Evolutionary conservation across 2,888 invertebrate genomes (phyloP).

Genomic region (Carabus problematicus): DNA sequence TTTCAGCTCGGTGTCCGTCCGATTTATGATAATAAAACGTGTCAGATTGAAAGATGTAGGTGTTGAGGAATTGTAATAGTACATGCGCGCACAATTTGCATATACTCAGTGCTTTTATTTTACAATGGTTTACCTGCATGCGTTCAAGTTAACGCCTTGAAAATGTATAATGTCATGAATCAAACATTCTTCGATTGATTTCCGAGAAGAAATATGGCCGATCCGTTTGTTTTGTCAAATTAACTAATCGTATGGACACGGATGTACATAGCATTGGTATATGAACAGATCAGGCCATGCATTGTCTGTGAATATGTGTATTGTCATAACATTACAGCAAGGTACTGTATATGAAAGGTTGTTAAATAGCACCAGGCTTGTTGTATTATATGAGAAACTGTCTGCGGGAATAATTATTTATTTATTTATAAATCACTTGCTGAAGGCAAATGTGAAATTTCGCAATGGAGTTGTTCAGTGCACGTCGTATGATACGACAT

Average conservation of each 20-base stretch:
- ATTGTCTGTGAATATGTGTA: too few species aligned
- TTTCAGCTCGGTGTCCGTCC: neutral
- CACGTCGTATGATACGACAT: constrained; percentile 5
- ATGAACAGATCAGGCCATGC: too few species aligned
- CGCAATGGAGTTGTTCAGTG: too few species aligned
- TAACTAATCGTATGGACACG: neutral
- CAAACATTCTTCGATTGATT: constrained; percentile 20
- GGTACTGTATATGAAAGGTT: too few species aligned
- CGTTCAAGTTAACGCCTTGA: constrained; percentile 25
- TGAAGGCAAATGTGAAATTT: too few species aligned
- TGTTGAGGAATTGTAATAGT: constrained; percentile 16
- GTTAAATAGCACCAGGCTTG: too few species aligned
- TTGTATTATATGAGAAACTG: too few species aligned
- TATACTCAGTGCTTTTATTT: constrained; percentile 2
- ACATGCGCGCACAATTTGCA: constrained; percentile 20
- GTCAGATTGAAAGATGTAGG: constrained; percentile 20
- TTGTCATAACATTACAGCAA: too few species aligned
- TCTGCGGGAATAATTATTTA: too few species aligned
- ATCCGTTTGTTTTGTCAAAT: constrained; percentile 8
- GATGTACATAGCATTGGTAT: too few species aligned
- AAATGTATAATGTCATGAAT: constrained; percentile 23
- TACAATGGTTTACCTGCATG: constrained; percentile 20
- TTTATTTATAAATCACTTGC: too few species aligned
- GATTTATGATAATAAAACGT: constrained; percentile 15
- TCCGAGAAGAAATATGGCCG: constrained; percentile 6